Evolutionary conservation across 2,113 vertebrate species (phyloP), one percentile per base, ranked within the genome.

Genomic region (Himantopus leucocephalus): DNA sequence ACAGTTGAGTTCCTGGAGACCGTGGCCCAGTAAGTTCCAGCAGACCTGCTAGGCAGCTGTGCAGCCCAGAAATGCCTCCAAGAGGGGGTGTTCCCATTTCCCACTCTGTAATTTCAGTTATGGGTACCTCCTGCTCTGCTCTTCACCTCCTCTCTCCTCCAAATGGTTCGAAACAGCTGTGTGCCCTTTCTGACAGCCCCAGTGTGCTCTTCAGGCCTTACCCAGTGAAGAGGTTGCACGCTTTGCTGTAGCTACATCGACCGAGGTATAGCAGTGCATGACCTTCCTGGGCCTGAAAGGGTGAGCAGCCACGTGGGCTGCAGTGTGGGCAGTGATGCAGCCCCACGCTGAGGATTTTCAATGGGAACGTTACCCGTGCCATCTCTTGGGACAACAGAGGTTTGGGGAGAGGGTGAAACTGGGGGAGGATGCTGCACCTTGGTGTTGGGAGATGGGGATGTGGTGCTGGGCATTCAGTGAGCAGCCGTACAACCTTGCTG

Each of bases 1-100:
- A 99, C 98, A 14, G 97, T 98, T 21, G 96, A 90, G 7, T 99
- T 99, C 92, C 98, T 99, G 56, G 96, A 98, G 96, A 87, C 17
- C 3, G 97, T 99, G 39, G 95, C 97, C 67, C 96, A 98, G 99
- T 99, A 97, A 98, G 99, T 97, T 41, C 50, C 74, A 68, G 39
- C 37, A 68, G 11, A 56, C 10, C 41, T 56, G 48, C 43, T 39
- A 76, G 62, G 37, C 70, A 78, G 39, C 59, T 71, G 19, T 64
- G 39, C 70, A 34, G 43, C 45, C 52, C n/a, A 85, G 63, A 87
- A 87, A 34, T 41, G 18, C 29, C 24, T 70, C 27, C 29, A 47
- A 41, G 70, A 82, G 18, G 6, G 52, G 15, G 29, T 48, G 34
- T 76, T 86, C n/a, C 29, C 6, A 1, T 41, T 78, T 80, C n/a